phyloP scores from a whole-genome alignment of 2,113 vertebrate species.

The Thalassoma bifasciatum region DNA sequence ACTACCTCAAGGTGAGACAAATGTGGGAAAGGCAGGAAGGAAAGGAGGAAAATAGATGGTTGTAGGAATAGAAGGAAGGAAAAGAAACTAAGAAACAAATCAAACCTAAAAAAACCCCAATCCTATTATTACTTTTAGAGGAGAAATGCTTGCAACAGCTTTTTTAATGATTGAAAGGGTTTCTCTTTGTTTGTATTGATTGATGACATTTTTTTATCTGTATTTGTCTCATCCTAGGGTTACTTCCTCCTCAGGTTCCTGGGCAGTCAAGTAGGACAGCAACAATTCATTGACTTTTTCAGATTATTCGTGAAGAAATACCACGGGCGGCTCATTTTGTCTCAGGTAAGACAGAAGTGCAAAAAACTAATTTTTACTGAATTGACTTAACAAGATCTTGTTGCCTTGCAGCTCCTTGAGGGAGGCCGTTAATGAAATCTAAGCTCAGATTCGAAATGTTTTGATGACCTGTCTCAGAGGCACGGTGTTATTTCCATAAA shows the following conservation, averaged over 20 bases:
- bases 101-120: not conserved
- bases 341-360: slow-evolving; percentile 85
- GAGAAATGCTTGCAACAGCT: not conserved
- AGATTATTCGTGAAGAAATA: slow-evolving; percentile 88
- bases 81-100: slow-evolving; percentile 1
- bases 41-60: not conserved
- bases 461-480: slow-evolving; percentile 49
- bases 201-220: slow-evolving; percentile 1
- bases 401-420: slow-evolving; percentile 25
- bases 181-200: slow-evolving; percentile 16
- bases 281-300: slow-evolving; percentile 88
- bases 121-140: not conserved
- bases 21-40: not conserved
- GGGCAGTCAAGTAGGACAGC: slow-evolving; percentile 85
- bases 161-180: not conserved
- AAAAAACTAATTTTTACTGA: slow-evolving; percentile 21
- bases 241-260: slow-evolving; percentile 93
- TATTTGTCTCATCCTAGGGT: slow-evolving; percentile 81
- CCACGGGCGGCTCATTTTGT: slow-evolving; percentile 94
- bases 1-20: slow-evolving; percentile 93
- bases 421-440: slow-evolving; percentile 44
- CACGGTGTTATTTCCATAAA: slow-evolving; percentile 49
- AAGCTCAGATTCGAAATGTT: slow-evolving; percentile 32
- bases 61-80: not conserved
- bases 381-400: slow-evolving; percentile 24